Conservation (phyloP, 1,140 invertebrate species). For the Drosophila nebulosa region DNA sequence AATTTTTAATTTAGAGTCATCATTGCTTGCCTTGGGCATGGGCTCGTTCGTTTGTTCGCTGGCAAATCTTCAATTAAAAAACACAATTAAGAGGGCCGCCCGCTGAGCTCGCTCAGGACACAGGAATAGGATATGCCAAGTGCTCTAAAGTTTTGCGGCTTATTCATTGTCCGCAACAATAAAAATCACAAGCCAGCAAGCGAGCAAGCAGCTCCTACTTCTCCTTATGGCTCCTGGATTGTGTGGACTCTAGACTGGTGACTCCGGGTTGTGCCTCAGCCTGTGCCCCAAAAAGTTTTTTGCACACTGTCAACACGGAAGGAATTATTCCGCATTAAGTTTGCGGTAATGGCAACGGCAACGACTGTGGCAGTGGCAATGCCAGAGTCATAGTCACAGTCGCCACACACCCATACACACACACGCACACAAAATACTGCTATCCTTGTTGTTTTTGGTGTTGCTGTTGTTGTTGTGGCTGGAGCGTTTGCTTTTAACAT, state of each 20-base stretch:
- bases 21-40: conserved; percentile 13
- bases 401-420: conserved; percentile 9
- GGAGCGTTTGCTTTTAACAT: conserved; percentile 69
- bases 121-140: conserved; percentile 76
- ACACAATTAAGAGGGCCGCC: conserved; percentile 64
- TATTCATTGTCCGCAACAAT: conserved; percentile 75
- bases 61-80: conserved; percentile 70
- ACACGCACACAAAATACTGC: conserved; percentile 3
- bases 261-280: conserved; percentile 37
- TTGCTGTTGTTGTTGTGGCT: conserved; percentile 38
- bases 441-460: no score
- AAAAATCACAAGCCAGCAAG: conserved; percentile 43
- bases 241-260: neutral
- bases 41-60: conserved; percentile 33
- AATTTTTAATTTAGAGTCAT: conserved; percentile 73
- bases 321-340: conserved; percentile 78
- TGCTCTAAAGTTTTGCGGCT: conserved; percentile 73
- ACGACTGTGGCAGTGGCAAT: conserved; percentile 17
- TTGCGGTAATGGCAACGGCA: conserved; percentile 67
- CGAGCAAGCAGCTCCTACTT: neutral
- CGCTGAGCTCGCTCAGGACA: conserved; percentile 40
- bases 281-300: conserved; percentile 60
- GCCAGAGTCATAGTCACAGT: conserved; percentile 21
- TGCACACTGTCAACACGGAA: conserved; percentile 77
- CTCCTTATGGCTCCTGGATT: neutral